Conservation (phyloP, 23 tunicate genomes). For the Phallusia fumigata region DNA sequence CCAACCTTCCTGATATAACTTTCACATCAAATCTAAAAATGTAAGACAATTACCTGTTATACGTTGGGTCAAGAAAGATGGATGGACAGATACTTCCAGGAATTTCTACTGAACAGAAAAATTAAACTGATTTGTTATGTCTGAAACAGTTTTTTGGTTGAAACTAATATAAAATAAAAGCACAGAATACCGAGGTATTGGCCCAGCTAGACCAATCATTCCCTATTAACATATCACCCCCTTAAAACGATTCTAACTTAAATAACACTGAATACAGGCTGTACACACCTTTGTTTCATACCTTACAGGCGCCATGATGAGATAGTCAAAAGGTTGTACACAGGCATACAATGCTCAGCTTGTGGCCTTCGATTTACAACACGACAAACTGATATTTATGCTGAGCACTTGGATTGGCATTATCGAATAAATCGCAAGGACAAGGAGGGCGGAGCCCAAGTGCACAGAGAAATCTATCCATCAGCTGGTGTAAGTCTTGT, state of each 20-base stretch:
- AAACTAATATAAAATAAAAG: too few species aligned
- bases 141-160: too few species aligned
- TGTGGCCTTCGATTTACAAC: constrained; percentile 89
- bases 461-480: constrained; percentile 63
- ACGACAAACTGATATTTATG: constrained; percentile 75
- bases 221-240: too few species aligned
- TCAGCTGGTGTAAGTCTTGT: constrained; percentile 81
- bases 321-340: constrained; percentile 68
- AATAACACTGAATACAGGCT: too few species aligned
- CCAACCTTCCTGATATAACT: constrained; percentile 49
- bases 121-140: too few species aligned
- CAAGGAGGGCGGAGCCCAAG: constrained; percentile 65
- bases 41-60: constrained; percentile 26
- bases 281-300: neutral
- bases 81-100: too few species aligned
- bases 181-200: too few species aligned
- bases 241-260: too few species aligned
- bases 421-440: constrained; percentile 72
- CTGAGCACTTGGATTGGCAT: constrained; percentile 97
- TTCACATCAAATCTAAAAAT: constrained; percentile 60
- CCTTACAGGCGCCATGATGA: constrained; percentile 74
- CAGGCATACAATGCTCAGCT: constrained; percentile 92
- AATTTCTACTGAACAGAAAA: too few species aligned
- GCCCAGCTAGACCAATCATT: too few species aligned
- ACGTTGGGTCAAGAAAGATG: too few species aligned